These are phyloP conservation scores for Porites divaricata DNA, from an alignment of 92 coral and sea anemone genomes.

Conservation along the genomic window DNA sequence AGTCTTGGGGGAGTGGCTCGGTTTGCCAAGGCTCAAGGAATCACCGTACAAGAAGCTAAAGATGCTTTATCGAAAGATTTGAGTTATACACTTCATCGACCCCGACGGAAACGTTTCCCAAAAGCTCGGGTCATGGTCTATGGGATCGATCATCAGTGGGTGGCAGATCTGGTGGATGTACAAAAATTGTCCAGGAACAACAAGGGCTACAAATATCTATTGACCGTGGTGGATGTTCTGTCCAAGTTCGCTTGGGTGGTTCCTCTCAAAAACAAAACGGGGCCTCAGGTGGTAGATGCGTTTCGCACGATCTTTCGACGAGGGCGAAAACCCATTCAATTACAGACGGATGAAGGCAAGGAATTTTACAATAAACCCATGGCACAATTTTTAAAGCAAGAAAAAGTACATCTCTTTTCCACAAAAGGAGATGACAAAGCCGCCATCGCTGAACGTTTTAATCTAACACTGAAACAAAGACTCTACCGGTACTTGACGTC, in stretches of 20 bases:
- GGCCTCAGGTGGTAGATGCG: neutral
- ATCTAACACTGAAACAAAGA: conserved; percentile 44
- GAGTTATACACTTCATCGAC: no score
- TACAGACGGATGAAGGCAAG: conserved; percentile 50
- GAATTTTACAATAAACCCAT: conserved; percentile 48
- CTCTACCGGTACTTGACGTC: conserved; percentile 19
- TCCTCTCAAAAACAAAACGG: conserved; percentile 49
- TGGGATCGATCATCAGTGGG: conserved; percentile 22
- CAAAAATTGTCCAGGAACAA: neutral
- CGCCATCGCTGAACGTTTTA: conserved; percentile 45
- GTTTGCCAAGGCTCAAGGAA: no score
- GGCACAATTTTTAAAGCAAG: neutral
- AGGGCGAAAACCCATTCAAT: conserved; percentile 1
- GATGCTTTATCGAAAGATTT: no score
- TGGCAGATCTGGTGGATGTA: conserved; percentile 29
- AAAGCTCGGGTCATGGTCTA: neutral
- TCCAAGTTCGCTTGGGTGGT: conserved; percentile 46
- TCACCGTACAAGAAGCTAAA: no score
- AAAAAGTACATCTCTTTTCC: conserved; percentile 45
- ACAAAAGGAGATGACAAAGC: conserved; percentile 59
- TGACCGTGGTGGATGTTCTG: conserved; percentile 9
- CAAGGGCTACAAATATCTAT: neutral
- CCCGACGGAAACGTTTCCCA: no score
- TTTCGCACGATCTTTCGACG: neutral
- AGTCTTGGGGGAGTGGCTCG: no score